phyloP scores from a whole-genome alignment of 2,113 vertebrate genomes.

The Illadopsis cleaveri region DNA sequence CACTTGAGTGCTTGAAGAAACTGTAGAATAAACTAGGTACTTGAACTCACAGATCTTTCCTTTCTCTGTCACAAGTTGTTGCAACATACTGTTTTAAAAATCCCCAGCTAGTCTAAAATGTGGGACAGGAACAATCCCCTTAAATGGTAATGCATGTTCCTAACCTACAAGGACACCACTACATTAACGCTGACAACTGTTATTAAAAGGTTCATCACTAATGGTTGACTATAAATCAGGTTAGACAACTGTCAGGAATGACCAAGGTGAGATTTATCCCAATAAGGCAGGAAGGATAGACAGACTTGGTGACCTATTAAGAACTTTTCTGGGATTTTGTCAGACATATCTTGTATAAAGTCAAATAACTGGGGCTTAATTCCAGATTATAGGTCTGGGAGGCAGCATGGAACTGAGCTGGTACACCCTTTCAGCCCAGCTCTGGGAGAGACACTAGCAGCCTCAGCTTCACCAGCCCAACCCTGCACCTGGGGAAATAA shows the following conservation, averaged over 20 bases:
- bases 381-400: background rate
- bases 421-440: background rate
- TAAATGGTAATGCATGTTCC: background rate
- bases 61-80: background rate
- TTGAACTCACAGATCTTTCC: background rate
- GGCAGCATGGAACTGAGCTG: background rate
- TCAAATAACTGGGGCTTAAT: background rate
- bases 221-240: background rate
- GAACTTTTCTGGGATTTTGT: background rate
- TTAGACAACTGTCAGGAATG: background rate
- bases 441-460: background rate
- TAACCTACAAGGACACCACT: background rate
- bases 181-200: background rate
- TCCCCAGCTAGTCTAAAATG: background rate
- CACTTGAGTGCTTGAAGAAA: background rate
- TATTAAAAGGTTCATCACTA: background rate
- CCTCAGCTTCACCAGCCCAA: background rate
- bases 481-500: background rate
- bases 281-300: background rate
- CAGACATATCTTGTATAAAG: background rate
- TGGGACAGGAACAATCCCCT: background rate
- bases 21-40: background rate
- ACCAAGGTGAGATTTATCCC: background rate
- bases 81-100: background rate
- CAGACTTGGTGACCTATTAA: fast-evolving